phyloP scores from a whole-genome alignment of 2,888 invertebrate genomes.

The Phania funesta region DNA sequence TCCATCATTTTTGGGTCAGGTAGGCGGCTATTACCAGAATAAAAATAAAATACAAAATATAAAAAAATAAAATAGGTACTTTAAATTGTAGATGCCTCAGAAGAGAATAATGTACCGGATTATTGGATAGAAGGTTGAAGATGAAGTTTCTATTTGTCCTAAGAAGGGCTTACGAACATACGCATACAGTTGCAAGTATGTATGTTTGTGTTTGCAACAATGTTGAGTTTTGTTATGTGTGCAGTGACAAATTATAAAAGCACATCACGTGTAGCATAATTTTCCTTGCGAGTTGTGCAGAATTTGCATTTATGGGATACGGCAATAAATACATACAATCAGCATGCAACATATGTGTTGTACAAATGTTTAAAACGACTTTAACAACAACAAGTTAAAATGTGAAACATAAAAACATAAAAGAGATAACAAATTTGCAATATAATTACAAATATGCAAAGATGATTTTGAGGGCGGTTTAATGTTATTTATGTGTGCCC shows the following conservation, averaged over 20 bases:
- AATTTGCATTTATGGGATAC: constrained; percentile 65
- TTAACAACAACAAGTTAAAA: neutral
- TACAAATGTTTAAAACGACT: neutral
- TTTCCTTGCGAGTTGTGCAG: constrained; percentile 75
- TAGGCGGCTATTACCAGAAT: constrained; percentile 21
- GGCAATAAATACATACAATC: neutral
- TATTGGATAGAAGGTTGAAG: constrained; percentile 44
- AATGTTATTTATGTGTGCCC: too few relatives aligned
- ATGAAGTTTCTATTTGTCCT: constrained; percentile 3
- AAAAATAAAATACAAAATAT: too few relatives aligned
- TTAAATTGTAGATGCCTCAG: constrained; percentile 44
- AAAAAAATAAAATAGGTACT: constrained; percentile 22
- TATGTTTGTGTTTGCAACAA: neutral
- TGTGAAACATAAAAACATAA: neutral
- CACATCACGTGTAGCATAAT: constrained; percentile 79
- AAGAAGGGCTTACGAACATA: too few relatives aligned
- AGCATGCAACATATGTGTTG: neutral
- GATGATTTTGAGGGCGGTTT: too few relatives aligned
- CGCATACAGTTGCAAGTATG: too few relatives aligned
- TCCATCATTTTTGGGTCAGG: neutral
- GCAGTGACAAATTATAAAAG: constrained; percentile 73
- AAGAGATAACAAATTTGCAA: neutral
- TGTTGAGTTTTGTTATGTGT: neutral
- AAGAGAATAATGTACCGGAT: constrained; percentile 52
- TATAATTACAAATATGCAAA: too few relatives aligned